These are phyloP conservation scores for Mamestra brassicae DNA, from an alignment of 2,888 invertebrate genomes.

Conservation along the genomic window DNA sequence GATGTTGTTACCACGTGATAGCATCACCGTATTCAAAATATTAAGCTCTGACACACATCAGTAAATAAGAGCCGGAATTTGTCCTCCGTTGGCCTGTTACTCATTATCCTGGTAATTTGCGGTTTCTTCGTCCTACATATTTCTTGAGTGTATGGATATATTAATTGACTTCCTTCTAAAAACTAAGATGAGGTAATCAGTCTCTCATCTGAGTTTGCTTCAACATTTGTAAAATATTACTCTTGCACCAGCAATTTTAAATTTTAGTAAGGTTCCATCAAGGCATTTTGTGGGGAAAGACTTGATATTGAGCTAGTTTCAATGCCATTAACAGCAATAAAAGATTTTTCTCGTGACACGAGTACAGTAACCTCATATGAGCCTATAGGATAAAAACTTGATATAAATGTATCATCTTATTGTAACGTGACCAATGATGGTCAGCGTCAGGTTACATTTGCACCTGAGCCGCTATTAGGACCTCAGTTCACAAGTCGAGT, in stretches of 20 bases:
- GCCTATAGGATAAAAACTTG: constrained; percentile 59
- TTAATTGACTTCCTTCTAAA: constrained; percentile 10
- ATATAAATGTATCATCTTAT: constrained; percentile 68
- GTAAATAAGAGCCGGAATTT: constrained; percentile 21
- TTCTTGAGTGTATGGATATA: constrained; percentile 2
- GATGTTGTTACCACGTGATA: not conserved
- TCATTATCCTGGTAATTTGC: constrained; percentile 50
- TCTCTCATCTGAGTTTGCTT: not conserved
- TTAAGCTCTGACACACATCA: constrained; percentile 12
- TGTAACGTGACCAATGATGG: constrained; percentile 74
- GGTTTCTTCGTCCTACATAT: constrained; percentile 43
- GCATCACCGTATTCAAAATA: constrained; percentile 18
- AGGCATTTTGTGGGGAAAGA: not conserved
- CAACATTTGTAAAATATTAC: not conserved
- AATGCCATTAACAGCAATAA: constrained; percentile 38
- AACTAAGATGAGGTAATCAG: not conserved
- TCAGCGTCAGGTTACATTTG: constrained; percentile 72
- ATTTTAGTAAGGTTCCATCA: not conserved
- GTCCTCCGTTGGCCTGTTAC: constrained; percentile 46
- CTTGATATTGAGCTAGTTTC: constrained; percentile 4
- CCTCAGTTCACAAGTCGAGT: constrained; percentile 28
- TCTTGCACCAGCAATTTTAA: not conserved
- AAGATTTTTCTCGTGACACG: constrained; percentile 36
- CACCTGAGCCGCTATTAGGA: constrained; percentile 64
- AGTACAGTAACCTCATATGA: constrained; percentile 55